Base-by-base conservation (phyloP, 1,140 invertebrate genomes). In the Vanessa atalanta region DNA sequence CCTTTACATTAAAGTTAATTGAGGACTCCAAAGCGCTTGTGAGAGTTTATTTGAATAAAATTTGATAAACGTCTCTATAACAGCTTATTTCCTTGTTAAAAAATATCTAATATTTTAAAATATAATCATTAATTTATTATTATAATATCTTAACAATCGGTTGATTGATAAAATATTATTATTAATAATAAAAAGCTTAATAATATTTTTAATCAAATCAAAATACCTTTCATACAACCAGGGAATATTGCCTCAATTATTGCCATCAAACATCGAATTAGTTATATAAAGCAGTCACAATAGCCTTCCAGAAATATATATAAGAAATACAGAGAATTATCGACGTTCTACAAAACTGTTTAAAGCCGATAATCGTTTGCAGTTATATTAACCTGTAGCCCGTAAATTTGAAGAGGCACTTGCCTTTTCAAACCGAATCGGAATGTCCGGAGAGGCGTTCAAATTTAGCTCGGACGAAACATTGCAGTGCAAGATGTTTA, bases 391-490 rank as follows among this genome's bases (percentile, higher is more conserved):
- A 75, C 76, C 78, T 80, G 79, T 75, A 82, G 78, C 71, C 78
- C 78, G 81, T 83, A 86, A 88, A 86, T 88, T 87, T 85, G 81
- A 87, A 89, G 82, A 85, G 85, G 80, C 85, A 86, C 86, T 88
- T 81, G 86, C 78, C 87, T 87, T 86, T 88, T 87, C 85, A 85
- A 87, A 86, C 84, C 84, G 84, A 86, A 86, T 85, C 83, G 84
- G 85, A 83, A 88, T 86, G 83, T 78, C 77, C 81, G 70, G 83
- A 85, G 86, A 84, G 76, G 79, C 75, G 82, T 85, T 84, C 83
- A 89, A 86, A 87, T 88, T 89, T 88, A 88, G 86, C 83, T 79
- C 73, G 78, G 78, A 80, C 70, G 74, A 81, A 82, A 79, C 77
- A 78, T 80, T 77, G 73, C 79, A 43, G 13, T 65, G 53, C 51